These are phyloP conservation scores for Ammospiza nelsoni DNA, from an alignment of 2,113 vertebrate genomes.

Conservation along the genomic window DNA sequence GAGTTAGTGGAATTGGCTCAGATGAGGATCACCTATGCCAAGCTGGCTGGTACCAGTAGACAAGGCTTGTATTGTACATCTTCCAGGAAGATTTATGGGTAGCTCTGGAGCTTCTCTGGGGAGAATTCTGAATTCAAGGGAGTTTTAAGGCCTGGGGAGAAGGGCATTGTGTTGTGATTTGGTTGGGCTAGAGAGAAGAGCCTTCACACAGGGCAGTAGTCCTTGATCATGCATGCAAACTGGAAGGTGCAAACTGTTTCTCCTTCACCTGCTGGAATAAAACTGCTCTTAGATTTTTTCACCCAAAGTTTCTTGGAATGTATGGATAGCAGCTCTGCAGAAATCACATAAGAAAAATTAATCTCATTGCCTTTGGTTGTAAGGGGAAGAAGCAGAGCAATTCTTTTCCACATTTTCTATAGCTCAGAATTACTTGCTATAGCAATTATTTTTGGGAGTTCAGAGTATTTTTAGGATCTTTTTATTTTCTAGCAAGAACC, in stretches of 20 bases:
- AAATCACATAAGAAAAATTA: neutral
- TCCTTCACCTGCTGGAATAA: neutral
- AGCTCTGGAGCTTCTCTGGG: neutral
- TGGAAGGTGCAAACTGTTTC: neutral
- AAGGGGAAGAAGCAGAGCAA: neutral
- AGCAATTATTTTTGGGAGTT: constrained; percentile 20
- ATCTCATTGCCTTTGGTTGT: neutral
- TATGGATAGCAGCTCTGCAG: neutral
- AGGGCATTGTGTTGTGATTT: neutral
- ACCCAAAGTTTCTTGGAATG: neutral
- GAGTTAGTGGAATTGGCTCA: neutral
- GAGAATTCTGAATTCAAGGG: neutral
- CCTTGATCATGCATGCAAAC: neutral
- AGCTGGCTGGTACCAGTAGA: neutral
- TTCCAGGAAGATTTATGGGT: neutral
- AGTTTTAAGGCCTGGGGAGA: neutral
- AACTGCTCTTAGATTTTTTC: neutral
- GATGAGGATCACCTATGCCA: neutral
- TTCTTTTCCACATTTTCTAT: neutral
- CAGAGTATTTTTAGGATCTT: neutral
- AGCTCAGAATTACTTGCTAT: neutral
- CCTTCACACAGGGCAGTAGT: neutral
- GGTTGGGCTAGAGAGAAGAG: neutral
- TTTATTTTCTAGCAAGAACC: neutral
- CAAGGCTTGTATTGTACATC: neutral